Evolutionary conservation across 2,888 invertebrate genomes (phyloP), one percentile per base, ranked within the genome.

Genomic region (Andrena dorsata): DNA sequence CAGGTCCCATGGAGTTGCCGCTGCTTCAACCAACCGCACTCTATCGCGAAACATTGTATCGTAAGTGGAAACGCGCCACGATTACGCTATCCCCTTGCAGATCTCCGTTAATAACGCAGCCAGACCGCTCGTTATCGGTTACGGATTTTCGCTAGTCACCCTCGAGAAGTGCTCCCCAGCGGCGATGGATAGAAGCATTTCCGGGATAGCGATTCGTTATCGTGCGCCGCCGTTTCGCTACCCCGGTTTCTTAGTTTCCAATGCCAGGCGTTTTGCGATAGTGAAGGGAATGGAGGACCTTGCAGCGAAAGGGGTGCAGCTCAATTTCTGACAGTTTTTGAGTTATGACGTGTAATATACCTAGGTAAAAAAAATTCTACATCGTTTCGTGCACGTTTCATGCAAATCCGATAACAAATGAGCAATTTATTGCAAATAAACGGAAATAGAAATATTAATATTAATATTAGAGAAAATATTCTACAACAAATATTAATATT

Each of bases 71-170:
- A 71, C 75, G 76, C 75, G 72, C 56, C 58, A 58, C 78, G 69
- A 85, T 86, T 76, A 83, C 69, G 13, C 30, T 86, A 86, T 84
- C 70, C 35, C 8, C 8, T 20, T 2, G 58, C 23, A 53, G 74
- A 85, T 85, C 85, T 76, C 49, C 61, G 56, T 56, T 83, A 76
- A 78, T 76, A 63, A 81, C 70, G 66, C 74, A 47, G n/a, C 20
- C 60, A 47, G 13, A 41, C 10, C 56, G 23, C 16, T 60, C 30
- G 20, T 68, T 53, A 76, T 66, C 69, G 35, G 60, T 69, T 60
- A 41, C 66, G 70, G 60, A 58, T 65, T 73, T 72, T 49, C 63
- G 61, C 49, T 35, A 49, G 60, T 68, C 63, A 32, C 56, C 56
- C 32, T 20, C n/a, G 28, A n/a, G 16, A 26, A 10, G 35, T 53